Conservation (phyloP, 2,797 vertebrate genomes). For the Acomys russatus region DNA sequence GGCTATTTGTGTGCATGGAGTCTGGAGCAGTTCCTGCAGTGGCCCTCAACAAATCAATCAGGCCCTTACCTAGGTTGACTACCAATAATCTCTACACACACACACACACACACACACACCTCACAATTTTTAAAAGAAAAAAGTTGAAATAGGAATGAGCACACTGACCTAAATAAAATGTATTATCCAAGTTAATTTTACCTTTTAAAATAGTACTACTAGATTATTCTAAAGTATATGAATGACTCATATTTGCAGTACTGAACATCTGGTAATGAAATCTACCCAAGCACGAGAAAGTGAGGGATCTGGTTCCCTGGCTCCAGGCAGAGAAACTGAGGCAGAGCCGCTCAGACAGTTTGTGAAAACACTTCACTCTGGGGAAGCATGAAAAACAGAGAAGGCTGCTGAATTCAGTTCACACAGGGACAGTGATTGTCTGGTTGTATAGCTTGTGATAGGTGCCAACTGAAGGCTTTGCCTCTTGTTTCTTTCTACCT, state of each 20-base stretch:
- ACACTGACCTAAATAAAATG: not conserved
- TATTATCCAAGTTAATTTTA: constrained; percentile 32
- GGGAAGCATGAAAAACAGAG: not conserved
- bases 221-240: not conserved
- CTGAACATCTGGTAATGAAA: not conserved
- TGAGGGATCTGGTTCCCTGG: not conserved
- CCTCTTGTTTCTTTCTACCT: not conserved
- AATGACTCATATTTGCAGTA: not conserved
- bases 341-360: not conserved
- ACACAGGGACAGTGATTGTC: not conserved
- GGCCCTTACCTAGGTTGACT: constrained; percentile 24
- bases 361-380: rapidly evolving
- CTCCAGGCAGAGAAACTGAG: constrained; percentile 45
- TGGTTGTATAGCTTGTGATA: not conserved
- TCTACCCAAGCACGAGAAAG: not conserved
- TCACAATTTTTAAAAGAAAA: not conserved
- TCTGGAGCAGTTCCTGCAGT: not conserved
- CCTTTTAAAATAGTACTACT: not conserved
- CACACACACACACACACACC: not conserved
- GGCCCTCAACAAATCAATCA: constrained; percentile 52
- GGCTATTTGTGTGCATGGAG: not conserved
- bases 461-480: not conserved
- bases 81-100: constrained; percentile 68
- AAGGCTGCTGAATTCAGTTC: not conserved
- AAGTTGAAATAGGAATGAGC: not conserved